Base-by-base conservation (phyloP, 1,140 invertebrate species). In the Nixonia krombeini region DNA sequence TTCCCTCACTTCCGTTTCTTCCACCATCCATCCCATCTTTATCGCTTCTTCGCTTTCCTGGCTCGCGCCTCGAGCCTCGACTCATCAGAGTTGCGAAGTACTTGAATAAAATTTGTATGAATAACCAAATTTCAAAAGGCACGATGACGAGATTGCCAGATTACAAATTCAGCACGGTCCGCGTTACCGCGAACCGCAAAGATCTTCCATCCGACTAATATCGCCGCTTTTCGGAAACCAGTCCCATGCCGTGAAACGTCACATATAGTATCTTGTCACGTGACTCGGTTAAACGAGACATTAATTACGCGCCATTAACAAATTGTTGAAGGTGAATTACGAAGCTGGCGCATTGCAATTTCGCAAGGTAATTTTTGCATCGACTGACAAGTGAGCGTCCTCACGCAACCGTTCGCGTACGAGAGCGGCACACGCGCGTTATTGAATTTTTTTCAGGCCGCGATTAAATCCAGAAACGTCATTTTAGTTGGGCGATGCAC, bases 41-140 rank as follows among this genome's bases (percentile, higher is more conserved):
- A 58, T 65, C 49, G 49, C 62, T 52, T 16, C 18, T 33, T 56
- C 38, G 40, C 45, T 31, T 59, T 58, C 45, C 16, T 31, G 44
- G 38, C 23, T 28, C 46, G 31, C 31, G 46, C 52, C 61, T 41
- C 40, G 13, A 51, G 45, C 37, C n/a, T 42, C 28, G 10, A 49
- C 35, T 55, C 59, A 63, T 63, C 47, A 31, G 16, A 16, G 35
- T 45, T 37, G 50, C 42, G 42, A 45, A 31, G 16, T 40, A 21
- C 37, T 13, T 10, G 16, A 40, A 25, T 23, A 23, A 42, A 42
- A 42, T 25, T 42, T 2, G 1, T 25, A 42, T 12, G 17, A 42
- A 25, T 12, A 42, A 42, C 18, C 17, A 42, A 42, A 42, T 63
- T 58, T 63, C 45, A 16, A 55, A 37, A n/a, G 59, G 49, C 55